These are phyloP conservation scores for Pholis gunnellus DNA, from an alignment of 2,113 vertebrate species.

Conservation along the genomic window DNA sequence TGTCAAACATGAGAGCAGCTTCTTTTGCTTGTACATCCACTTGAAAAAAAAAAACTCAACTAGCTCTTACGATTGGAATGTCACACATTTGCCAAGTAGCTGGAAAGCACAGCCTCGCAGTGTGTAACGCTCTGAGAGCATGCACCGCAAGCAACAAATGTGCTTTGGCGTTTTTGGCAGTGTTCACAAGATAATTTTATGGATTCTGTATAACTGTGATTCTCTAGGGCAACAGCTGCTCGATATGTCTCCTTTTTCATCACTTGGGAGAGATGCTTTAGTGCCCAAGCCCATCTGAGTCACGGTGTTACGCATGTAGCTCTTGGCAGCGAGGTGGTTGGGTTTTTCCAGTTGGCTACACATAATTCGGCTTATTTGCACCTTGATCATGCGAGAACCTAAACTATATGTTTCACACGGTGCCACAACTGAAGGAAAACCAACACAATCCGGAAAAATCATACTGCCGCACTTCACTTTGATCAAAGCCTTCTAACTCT, in stretches of 20 bases:
- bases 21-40: constrained; percentile 14
- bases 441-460: background rate
- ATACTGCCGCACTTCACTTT: background rate
- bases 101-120: constrained; percentile 26
- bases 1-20: constrained; percentile 44
- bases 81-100: constrained; percentile 51
- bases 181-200: constrained; percentile 26
- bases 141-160: constrained; percentile 34
- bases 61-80: constrained; percentile 61
- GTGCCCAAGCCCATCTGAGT: constrained; percentile 42
- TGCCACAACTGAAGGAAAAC: constrained; percentile 40
- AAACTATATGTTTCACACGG: constrained; percentile 30
- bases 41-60: constrained; percentile 12
- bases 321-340: constrained; percentile 13
- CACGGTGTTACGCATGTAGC: constrained; percentile 40
- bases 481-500: constrained; percentile 42
- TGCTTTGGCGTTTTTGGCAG: constrained; percentile 31
- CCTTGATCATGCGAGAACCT: constrained; percentile 37
- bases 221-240: constrained; percentile 64
- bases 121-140: constrained; percentile 18
- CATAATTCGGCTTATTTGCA: constrained; percentile 52
- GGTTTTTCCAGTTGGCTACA: constrained; percentile 47
- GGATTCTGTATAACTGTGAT: constrained; percentile 18
- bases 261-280: constrained; percentile 24
- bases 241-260: constrained; percentile 51